A percentile compares a stretch with the other conserved stretches of the same genome.
phyloP scores from a whole-genome alignment of 2,888 invertebrate species.

The Lordiphosa andalusiaca region DNA sequence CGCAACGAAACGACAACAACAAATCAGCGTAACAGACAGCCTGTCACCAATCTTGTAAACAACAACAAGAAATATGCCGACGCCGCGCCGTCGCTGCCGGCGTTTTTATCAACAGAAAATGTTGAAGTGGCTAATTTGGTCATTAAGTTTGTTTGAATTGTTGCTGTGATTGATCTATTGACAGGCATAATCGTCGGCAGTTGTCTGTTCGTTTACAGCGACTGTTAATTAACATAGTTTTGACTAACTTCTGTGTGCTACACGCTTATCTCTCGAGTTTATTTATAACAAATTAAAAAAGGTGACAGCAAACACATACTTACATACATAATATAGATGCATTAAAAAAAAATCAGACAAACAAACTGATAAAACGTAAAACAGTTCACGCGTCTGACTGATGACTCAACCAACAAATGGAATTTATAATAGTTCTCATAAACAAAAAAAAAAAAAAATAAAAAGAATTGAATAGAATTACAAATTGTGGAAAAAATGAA shows the following conservation, averaged over 20 bases:
- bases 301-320: conserved; percentile 1
- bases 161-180: conserved; percentile 26
- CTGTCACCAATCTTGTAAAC: conserved; percentile 49
- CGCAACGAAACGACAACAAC: conserved; percentile 20
- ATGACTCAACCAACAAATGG: conserved; percentile 47
- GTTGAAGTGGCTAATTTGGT: conserved; percentile 26
- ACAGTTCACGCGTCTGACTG: conserved; percentile 45
- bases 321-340: conserved; percentile 5
- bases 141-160: conserved; percentile 17
- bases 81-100: conserved; percentile 18
- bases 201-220: conserved; percentile 9
- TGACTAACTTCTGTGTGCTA: neutral
- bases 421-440: conserved; percentile 31
- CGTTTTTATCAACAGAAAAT: conserved; percentile 25
- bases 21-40: conserved; percentile 48
- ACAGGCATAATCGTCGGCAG: conserved; percentile 2
- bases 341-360: conserved; percentile 13
- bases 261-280: conserved; percentile 34
- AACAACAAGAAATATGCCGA: conserved; percentile 13
- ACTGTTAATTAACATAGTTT: conserved; percentile 13
- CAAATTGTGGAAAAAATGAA: conserved; percentile 18
- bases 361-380: conserved; percentile 39
- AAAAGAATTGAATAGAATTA: conserved; percentile 38
- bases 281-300: conserved; percentile 33
- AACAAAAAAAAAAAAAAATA: conserved; percentile 29